phyloP scores from a whole-genome alignment of 2,888 invertebrate genomes.

The Hirtodrosophila alboralis region DNA sequence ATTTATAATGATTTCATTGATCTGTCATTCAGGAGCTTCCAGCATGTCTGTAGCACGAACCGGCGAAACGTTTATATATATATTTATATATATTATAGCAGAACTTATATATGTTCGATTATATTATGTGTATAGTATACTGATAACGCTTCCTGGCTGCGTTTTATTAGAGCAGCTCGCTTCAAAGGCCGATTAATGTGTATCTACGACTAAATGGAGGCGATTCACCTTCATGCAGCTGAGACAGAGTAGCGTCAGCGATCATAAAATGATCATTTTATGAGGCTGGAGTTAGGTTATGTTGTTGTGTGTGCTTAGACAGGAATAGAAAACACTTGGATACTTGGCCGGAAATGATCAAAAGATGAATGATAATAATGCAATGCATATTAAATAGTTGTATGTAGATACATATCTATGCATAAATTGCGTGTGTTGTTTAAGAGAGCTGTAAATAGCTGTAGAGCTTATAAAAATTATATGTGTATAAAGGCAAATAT shows the following conservation, averaged over 20 bases:
- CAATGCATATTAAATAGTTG: constrained; percentile 10
- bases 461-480: too few relatives aligned
- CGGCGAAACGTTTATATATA: constrained; percentile 13
- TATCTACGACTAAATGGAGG: background rate
- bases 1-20: constrained; percentile 78
- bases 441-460: too few relatives aligned
- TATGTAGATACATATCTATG: constrained; percentile 13
- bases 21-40: constrained; percentile 78
- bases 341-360: constrained; percentile 36
- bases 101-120: constrained; percentile 4
- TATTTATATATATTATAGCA: constrained; percentile 4
- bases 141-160: constrained; percentile 62
- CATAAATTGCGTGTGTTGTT: constrained; percentile 19
- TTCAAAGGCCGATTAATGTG: constrained; percentile 36
- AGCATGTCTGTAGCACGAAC: constrained; percentile 56
- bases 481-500: too few relatives aligned
- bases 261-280: constrained; percentile 39
- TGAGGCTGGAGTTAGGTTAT: constrained; percentile 42
- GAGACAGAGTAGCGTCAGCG: constrained; percentile 31
- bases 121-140: constrained; percentile 11
- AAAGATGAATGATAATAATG: constrained; percentile 26
- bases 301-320: background rate
- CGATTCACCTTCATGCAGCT: constrained; percentile 55
- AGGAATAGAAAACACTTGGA: constrained; percentile 16
- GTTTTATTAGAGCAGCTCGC: constrained; percentile 47